Conservation (phyloP, 2,888 invertebrate species). For the Pelosia muscerda region DNA sequence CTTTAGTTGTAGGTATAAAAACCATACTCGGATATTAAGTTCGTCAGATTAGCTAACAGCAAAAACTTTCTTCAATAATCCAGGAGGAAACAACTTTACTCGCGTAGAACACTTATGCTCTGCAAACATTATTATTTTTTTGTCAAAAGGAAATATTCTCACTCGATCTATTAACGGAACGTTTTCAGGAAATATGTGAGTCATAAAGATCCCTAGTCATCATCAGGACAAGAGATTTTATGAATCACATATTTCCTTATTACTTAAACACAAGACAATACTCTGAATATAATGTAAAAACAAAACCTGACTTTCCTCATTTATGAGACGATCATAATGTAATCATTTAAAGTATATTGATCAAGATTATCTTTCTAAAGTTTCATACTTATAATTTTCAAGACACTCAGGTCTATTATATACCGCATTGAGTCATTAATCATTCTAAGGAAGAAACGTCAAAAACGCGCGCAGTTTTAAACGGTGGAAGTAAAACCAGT, state of each 20-base stretch:
- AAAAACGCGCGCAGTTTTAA: not conserved
- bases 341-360: not conserved
- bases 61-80: constrained; percentile 3
- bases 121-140: not conserved
- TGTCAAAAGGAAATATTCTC: not conserved
- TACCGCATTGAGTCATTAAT: not conserved
- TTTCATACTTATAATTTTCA: not conserved
- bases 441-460: not conserved
- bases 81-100: not conserved
- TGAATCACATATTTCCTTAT: too few species aligned
- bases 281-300: not conserved
- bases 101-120: not conserved
- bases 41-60: not conserved
- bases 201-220: too few species aligned
- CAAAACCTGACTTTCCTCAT: not conserved
- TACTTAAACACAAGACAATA: not conserved
- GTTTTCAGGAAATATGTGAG: not conserved
- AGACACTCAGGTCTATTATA: not conserved
- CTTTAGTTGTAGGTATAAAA: not conserved
- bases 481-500: not conserved
- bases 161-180: constrained; percentile 1
- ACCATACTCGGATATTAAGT: constrained; percentile 3
- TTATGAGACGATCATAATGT: not conserved
- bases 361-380: not conserved
- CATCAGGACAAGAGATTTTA: too few species aligned